Evolutionary conservation across 1,140 invertebrate species (phyloP).

Genomic region (Bombyx mandarina): DNA sequence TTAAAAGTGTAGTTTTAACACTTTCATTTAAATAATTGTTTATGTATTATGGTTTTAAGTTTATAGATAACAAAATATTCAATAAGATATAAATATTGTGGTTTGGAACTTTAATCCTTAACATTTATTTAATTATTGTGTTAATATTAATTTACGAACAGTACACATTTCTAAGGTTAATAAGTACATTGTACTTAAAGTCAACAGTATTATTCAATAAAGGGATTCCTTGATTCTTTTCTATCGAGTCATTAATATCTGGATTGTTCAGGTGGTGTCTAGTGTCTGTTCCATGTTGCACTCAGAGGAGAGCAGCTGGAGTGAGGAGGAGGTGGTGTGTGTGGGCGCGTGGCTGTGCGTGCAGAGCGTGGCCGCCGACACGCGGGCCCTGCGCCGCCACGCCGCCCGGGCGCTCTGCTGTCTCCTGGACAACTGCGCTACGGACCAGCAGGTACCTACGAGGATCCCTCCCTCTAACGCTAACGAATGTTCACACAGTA

Average conservation of each 20-base stretch:
- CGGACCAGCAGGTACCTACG: too few relatives aligned
- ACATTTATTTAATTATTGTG: background rate
- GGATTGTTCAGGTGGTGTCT: background rate
- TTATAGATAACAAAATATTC: too few relatives aligned
- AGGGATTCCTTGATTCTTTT: too few relatives aligned
- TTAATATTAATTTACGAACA: background rate
- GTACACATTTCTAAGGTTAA: background rate
- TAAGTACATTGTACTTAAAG: background rate
- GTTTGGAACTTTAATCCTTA: background rate
- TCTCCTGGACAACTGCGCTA: too few relatives aligned
- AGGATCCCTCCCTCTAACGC: too few relatives aligned
- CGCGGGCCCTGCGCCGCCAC: conserved; percentile 1
- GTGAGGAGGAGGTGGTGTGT: background rate
- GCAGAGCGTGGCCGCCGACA: background rate
- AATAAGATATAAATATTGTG: background rate
- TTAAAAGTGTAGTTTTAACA: too few relatives aligned
- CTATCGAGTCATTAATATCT: background rate
- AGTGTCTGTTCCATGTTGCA: background rate
- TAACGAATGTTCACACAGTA: too few relatives aligned
- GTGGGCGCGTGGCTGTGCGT: conserved; percentile 3
- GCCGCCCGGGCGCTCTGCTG: background rate
- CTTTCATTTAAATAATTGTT: too few relatives aligned
- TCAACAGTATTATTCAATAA: background rate
- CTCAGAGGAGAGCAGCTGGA: background rate
- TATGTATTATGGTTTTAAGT: too few relatives aligned